phyloP scores from a whole-genome alignment of 2,113 vertebrate genomes.

The Pangasianodon hypophthalmus region DNA sequence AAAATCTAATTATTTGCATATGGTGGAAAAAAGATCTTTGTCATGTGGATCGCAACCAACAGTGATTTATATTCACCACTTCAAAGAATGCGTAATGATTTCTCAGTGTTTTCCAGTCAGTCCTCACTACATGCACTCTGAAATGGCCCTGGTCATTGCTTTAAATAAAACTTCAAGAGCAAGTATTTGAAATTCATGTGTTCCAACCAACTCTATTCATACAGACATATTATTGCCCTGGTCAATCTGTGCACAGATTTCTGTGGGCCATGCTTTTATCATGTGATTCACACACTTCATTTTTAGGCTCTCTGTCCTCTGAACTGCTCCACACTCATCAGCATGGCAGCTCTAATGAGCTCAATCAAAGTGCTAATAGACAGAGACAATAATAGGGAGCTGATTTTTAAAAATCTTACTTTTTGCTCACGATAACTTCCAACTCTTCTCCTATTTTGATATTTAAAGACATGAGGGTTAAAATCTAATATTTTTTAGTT shows the following conservation, averaged over 20 bases:
- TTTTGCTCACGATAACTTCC: neutral
- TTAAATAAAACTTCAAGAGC: neutral
- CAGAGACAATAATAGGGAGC: neutral
- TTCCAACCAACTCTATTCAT: neutral
- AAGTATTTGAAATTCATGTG: neutral
- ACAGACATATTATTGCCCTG: neutral
- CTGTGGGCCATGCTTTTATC: neutral
- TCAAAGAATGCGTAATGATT: neutral
- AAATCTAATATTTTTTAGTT: neutral
- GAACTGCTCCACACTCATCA: conserved; percentile 6
- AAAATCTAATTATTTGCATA: neutral
- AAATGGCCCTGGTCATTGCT: neutral
- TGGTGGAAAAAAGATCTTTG: neutral
- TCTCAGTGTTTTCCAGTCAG: neutral
- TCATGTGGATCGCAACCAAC: neutral
- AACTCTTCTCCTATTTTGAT: neutral
- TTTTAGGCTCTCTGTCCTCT: neutral
- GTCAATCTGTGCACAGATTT: neutral
- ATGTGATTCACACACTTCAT: neutral
- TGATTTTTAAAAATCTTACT: neutral
- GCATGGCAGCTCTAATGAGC: neutral
- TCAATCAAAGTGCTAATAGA: conserved; percentile 21
- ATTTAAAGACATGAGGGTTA: neutral
- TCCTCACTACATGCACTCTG: neutral
- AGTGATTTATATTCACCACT: neutral